phyloP scores from a whole-genome alignment of 2,888 invertebrate species.

The Eurytoma adleriae region DNA sequence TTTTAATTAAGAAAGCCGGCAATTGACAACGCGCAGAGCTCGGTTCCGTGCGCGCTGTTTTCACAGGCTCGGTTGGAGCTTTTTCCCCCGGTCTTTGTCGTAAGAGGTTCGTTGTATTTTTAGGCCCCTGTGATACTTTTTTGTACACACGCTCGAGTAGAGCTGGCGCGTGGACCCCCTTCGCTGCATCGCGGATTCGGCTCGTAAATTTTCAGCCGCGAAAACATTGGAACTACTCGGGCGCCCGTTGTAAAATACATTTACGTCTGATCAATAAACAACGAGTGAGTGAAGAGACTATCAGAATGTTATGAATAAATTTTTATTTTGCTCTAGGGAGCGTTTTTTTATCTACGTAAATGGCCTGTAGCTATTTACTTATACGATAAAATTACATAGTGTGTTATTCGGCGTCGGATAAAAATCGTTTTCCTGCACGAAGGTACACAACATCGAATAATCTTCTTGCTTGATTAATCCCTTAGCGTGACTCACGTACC shows the following conservation, averaged over 20 bases:
- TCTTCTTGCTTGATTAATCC: constrained; percentile 33
- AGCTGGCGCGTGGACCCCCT: background rate
- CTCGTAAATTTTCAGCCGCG: background rate
- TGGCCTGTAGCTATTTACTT: background rate
- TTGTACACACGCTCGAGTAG: background rate
- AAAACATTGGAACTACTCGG: background rate
- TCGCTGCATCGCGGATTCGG: background rate
- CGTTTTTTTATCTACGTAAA: background rate
- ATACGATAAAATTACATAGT: constrained; percentile 18
- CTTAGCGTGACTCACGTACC: constrained; percentile 10
- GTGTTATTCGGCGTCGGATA: constrained; percentile 1
- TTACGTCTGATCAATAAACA: background rate
- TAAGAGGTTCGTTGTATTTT: constrained; percentile 35
- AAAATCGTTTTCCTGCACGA: constrained; percentile 28
- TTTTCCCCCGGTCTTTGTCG: constrained; percentile 16
- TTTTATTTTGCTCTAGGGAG: background rate
- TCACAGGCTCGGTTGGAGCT: constrained; percentile 24
- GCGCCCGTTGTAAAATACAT: background rate
- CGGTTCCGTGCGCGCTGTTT: background rate
- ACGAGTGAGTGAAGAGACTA: no score
- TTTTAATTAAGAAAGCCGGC: background rate
- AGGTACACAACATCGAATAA: constrained; percentile 6
- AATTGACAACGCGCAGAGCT: constrained; percentile 3
- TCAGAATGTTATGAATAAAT: no score
- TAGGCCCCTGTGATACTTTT: constrained; percentile 24